Evolutionary conservation across 2,113 vertebrate species (phyloP).

Genomic region (Psephotus haematonotus): DNA sequence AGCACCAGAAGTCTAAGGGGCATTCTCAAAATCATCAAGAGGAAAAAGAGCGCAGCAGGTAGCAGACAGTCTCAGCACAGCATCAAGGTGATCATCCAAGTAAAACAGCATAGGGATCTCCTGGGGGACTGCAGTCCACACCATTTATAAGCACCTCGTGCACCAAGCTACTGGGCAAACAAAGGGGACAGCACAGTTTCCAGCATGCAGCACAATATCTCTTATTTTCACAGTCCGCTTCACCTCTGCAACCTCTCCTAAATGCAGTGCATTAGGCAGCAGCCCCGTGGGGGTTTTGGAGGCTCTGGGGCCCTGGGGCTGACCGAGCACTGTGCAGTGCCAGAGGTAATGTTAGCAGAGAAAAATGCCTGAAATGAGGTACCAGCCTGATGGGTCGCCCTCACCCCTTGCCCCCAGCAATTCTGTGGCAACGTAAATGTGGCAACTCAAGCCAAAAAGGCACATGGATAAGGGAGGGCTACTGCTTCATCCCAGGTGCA

Average conservation of each 20-base stretch:
- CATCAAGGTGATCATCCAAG: not conserved
- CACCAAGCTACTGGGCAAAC: not conserved
- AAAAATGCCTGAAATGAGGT: not conserved
- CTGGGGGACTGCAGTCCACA: accelerated
- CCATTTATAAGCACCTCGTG: accelerated
- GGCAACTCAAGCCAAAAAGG: not conserved
- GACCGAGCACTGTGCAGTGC: accelerated
- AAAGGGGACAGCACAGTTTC: not conserved
- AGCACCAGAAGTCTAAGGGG: not conserved
- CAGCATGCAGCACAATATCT: not conserved
- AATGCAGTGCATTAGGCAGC: not conserved
- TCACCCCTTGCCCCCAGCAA: not conserved
- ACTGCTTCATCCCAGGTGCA: not conserved
- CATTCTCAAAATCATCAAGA: not conserved
- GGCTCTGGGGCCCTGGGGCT: accelerated
- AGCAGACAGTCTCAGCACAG: not conserved
- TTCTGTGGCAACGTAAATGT: not conserved
- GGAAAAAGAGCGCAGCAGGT: not conserved
- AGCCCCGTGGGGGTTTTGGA: not conserved
- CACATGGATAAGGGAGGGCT: not conserved
- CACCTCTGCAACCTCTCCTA: not conserved
- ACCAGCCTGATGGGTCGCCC: accelerated
- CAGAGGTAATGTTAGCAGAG: not conserved
- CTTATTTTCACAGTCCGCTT: not conserved
- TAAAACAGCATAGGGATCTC: not conserved